A percentile compares a stretch with the other conserved stretches of the same genome.
phyloP scores from a whole-genome alignment of 1,140 invertebrate genomes.

The Apis laboriosa region DNA sequence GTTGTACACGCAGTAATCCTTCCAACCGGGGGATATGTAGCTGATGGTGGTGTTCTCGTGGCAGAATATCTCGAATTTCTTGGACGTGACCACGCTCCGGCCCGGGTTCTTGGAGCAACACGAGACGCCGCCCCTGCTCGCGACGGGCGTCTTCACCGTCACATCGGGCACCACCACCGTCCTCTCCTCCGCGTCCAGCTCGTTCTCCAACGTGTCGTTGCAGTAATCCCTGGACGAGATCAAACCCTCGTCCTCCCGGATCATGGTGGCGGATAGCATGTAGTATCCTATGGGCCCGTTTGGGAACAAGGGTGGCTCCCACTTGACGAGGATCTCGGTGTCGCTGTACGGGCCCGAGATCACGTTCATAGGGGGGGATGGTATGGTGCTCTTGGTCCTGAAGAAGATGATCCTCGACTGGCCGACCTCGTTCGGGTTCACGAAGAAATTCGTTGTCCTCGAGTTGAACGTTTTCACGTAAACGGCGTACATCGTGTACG shows the following conservation, averaged over 20 bases:
- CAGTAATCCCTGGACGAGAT: conserved; percentile 84
- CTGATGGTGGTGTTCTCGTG: conserved; percentile 63
- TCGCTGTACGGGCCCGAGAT: conserved; percentile 72
- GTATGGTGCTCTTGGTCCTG: conserved; percentile 83
- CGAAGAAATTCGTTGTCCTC: conserved; percentile 64
- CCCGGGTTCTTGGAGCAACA: conserved; percentile 63
- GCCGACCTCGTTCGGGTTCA: conserved; percentile 69
- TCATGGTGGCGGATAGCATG: conserved; percentile 78
- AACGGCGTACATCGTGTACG: conserved; percentile 85
- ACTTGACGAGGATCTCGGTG: conserved; percentile 82
- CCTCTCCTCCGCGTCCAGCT: conserved; percentile 40
- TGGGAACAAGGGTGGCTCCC: conserved; percentile 83
- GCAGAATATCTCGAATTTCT: conserved; percentile 71
- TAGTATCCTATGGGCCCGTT: conserved; percentile 87
- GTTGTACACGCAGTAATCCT: conserved; percentile 66
- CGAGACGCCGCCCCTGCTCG: conserved; percentile 8
- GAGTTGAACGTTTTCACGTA: conserved; percentile 84
- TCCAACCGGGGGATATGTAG: conserved; percentile 55
- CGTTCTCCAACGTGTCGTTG: conserved; percentile 59
- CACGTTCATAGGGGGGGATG: conserved; percentile 82
- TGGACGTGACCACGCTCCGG: conserved; percentile 26
- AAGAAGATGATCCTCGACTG: conserved; percentile 84
- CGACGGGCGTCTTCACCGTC: conserved; percentile 48
- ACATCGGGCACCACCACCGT: conserved; percentile 32
- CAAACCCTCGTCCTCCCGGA: conserved; percentile 75